A percentile compares a stretch with the other conserved stretches of the same genome.
phyloP scores from a whole-genome alignment of 2,113 vertebrate species.

The Callionymus lyra region DNA sequence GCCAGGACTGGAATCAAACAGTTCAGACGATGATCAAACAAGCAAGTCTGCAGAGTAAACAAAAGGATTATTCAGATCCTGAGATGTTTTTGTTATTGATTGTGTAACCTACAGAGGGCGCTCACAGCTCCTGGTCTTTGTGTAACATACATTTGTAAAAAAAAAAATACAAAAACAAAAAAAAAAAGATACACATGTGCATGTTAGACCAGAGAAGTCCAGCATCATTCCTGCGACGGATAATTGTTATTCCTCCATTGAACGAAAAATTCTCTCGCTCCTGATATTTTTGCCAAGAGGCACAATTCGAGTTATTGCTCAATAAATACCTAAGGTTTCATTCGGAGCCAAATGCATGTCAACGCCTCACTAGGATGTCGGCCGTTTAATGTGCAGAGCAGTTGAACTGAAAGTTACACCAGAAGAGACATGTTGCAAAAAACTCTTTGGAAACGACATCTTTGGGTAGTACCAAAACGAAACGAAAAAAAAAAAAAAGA shows the following conservation, averaged over 20 bases:
- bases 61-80: constrained; percentile 42
- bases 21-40: too few relatives aligned
- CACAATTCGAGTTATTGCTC: constrained; percentile 54
- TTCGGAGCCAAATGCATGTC: constrained; percentile 55
- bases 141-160: constrained; percentile 19
- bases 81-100: constrained; percentile 31
- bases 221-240: constrained; percentile 30
- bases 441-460: constrained; percentile 54
- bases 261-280: constrained; percentile 30
- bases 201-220: constrained; percentile 34
- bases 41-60: constrained; percentile 24
- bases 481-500: constrained; percentile 18
- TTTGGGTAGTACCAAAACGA: constrained; percentile 50
- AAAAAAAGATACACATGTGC: constrained; percentile 20
- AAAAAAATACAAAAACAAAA: too few relatives aligned
- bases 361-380: constrained; percentile 38
- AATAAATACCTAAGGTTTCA: constrained; percentile 56
- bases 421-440: constrained; percentile 50
- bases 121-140: not conserved
- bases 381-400: constrained; percentile 37
- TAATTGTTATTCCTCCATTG: constrained; percentile 39
- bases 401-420: constrained; percentile 44
- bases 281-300: constrained; percentile 45
- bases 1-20: too few relatives aligned
- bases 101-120: constrained; percentile 10